Evolutionary conservation across 2,113 vertebrate genomes (phyloP).

Genomic region (Anser brachyrhynchus): DNA sequence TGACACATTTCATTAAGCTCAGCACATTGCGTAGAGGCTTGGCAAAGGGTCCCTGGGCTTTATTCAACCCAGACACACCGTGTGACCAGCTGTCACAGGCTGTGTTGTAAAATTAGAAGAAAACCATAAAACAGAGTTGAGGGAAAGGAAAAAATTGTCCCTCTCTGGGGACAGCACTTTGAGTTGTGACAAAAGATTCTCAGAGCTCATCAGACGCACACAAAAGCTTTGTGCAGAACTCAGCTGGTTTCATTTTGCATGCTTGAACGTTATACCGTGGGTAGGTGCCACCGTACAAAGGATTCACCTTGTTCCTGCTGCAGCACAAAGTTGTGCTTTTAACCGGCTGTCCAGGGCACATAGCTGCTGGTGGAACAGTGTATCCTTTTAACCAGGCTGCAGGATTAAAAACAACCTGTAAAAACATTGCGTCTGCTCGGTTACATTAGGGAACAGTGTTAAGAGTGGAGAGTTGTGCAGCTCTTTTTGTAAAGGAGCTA

Average conservation of each 20-base stretch:
- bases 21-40: conserved; percentile 44
- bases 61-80: conserved; percentile 62
- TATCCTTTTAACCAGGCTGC: neutral
- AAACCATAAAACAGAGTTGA: conserved; percentile 44
- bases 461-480: neutral
- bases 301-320: conserved; percentile 29
- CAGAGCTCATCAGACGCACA: neutral
- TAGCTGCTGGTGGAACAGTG: neutral
- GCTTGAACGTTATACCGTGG: neutral
- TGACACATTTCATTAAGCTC: conserved; percentile 67
- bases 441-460: neutral
- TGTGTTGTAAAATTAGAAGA: conserved; percentile 57
- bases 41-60: conserved; percentile 45
- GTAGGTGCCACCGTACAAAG: neutral
- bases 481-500: neutral
- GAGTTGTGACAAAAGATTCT: conserved; percentile 32
- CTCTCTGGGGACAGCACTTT: neutral
- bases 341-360: neutral
- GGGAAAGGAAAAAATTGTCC: neutral
- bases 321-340: neutral
- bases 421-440: neutral
- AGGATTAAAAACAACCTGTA: neutral
- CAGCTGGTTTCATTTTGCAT: conserved; percentile 1
- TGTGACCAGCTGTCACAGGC: conserved; percentile 57
- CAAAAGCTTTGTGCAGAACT: conserved; percentile 19